A percentile compares a stretch with the other conserved stretches of the same genome.
phyloP scores from a whole-genome alignment of 2,888 invertebrate species.

The Tipula confusa region DNA sequence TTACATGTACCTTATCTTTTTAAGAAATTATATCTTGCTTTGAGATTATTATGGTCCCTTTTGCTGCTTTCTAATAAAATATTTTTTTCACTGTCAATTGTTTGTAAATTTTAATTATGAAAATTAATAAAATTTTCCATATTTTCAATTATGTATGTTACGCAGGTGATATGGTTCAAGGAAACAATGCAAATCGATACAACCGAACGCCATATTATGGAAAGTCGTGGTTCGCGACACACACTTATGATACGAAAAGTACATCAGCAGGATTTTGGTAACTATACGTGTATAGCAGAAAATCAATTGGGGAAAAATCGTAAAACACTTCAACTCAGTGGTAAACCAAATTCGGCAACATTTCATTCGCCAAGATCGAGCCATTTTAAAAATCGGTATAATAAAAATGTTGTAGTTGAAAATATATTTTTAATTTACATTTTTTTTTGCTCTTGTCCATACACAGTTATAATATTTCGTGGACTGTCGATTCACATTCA shows the following conservation, averaged over 20 bases:
- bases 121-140: no score
- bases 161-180: slow-evolving; percentile 63
- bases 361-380: slow-evolving; percentile 61
- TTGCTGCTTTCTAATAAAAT: not conserved
- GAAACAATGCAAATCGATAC: slow-evolving; percentile 65
- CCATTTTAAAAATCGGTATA: slow-evolving; percentile 52
- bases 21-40: not conserved
- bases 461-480: slow-evolving; percentile 63
- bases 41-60: not conserved
- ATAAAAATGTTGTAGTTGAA: not conserved
- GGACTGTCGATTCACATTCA: slow-evolving; percentile 63
- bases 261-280: slow-evolving; percentile 63
- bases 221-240: slow-evolving; percentile 61
- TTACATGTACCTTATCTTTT: no score
- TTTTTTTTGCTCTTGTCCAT: slow-evolving; percentile 46
- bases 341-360: slow-evolving; percentile 61
- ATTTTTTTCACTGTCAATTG: no score
- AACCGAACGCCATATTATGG: slow-evolving; percentile 62
- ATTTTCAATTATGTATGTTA: not conserved
- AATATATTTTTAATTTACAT: not conserved
- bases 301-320: slow-evolving; percentile 63
- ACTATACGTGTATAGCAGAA: slow-evolving; percentile 66
- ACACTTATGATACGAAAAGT: slow-evolving; percentile 65
- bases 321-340: slow-evolving; percentile 62
- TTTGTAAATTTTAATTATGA: not conserved